Percentiles rank a stretch among this genome's conserved stretches.
Conservation (phyloP, 1,140 invertebrate species). For the Rhysida immarginata region DNA sequence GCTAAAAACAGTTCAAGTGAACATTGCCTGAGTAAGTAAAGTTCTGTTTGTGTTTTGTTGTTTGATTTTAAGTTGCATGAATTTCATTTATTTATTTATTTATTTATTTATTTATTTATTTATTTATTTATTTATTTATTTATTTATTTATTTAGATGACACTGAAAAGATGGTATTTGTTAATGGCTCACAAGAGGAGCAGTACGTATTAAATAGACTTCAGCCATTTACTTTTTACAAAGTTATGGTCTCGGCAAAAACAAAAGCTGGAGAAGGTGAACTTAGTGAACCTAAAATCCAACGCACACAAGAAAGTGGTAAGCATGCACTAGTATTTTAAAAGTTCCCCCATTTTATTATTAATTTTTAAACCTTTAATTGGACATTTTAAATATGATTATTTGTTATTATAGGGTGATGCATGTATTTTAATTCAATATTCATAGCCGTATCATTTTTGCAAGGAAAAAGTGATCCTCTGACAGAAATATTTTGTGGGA, state of each 20-base stretch:
- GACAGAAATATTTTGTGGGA: too few species aligned
- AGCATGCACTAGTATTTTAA: too few species aligned
- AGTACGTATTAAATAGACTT: constrained; percentile 30
- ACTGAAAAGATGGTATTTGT: neutral
- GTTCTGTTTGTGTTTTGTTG: neutral
- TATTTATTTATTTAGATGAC: too few species aligned
- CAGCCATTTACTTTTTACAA: constrained; percentile 63
- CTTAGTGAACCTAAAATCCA: constrained; percentile 47
- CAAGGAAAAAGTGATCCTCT: too few species aligned
- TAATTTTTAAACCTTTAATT: too few species aligned
- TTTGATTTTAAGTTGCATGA: neutral
- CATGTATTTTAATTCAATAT: too few species aligned
- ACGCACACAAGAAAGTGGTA: constrained; percentile 56
- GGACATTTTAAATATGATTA: too few species aligned
- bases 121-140: too few species aligned
- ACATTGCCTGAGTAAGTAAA: neutral
- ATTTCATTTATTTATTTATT: too few species aligned
- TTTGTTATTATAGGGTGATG: too few species aligned
- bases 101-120: constrained; percentile 1
- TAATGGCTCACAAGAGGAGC: constrained; percentile 1
- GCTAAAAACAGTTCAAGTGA: neutral
- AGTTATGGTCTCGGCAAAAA: constrained; percentile 52
- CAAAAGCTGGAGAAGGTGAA: constrained; percentile 50
- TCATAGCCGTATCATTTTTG: too few species aligned
- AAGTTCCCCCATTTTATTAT: too few species aligned